Conservation (phyloP, 2,888 invertebrate species). For the Parnassius mnemosyne region DNA sequence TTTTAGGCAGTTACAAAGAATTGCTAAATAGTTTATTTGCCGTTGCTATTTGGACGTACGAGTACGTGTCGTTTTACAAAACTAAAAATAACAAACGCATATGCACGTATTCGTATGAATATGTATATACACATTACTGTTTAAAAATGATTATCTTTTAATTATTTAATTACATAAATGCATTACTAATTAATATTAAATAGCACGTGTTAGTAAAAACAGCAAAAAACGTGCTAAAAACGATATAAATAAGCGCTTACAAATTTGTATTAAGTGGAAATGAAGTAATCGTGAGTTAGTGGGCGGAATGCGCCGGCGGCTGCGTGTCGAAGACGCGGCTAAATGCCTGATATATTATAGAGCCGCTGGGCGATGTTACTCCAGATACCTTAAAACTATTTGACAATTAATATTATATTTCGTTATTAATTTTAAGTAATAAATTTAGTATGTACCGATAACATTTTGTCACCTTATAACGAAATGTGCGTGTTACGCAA, state of each 20-base stretch:
- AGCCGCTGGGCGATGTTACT: not conserved
- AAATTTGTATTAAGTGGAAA: slow-evolving; percentile 22
- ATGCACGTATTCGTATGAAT: too few relatives aligned
- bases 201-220: not conserved
- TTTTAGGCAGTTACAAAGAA: too few relatives aligned
- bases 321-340: slow-evolving; percentile 19
- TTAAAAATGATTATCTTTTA: too few relatives aligned
- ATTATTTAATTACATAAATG: not conserved
- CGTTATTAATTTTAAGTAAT: slow-evolving; percentile 4
- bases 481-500: not conserved
- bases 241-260: slow-evolving; percentile 6
- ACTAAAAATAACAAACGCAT: too few relatives aligned
- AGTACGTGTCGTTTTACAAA: too few relatives aligned
- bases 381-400: slow-evolving; percentile 7
- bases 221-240: slow-evolving; percentile 6
- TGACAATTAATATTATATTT: slow-evolving; percentile 12
- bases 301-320: slow-evolving; percentile 42
- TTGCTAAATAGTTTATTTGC: too few relatives aligned
- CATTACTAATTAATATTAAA: not conserved
- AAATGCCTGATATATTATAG: slow-evolving; percentile 4
- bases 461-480: slow-evolving; percentile 2
- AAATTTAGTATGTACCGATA: not conserved
- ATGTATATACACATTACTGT: too few relatives aligned
- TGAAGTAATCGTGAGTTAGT: slow-evolving; percentile 41
- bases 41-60: too few relatives aligned